phyloP scores from a whole-genome alignment of 2,113 vertebrate species.

The Microcebus ravelobensis region DNA sequence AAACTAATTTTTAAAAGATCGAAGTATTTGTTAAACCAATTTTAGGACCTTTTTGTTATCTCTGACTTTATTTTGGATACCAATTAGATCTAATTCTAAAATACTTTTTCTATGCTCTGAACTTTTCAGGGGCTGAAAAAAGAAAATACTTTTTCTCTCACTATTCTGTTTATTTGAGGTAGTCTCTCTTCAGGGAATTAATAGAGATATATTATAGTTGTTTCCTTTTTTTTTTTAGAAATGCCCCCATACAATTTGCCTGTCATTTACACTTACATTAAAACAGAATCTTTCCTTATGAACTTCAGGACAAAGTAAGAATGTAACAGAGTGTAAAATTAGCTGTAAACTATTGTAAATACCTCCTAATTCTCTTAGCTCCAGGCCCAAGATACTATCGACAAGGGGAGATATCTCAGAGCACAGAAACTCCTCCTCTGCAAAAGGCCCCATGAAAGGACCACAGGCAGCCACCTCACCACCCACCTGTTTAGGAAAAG shows the following conservation, averaged over 20 bases:
- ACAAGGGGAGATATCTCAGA: slow-evolving; percentile 80
- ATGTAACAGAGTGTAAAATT: slow-evolving; percentile 83
- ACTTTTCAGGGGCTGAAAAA: too few relatives aligned
- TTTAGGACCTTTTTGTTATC: not conserved
- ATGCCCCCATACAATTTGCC: not conserved
- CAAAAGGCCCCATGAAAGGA: slow-evolving; percentile 71
- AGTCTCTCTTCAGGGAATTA: not conserved
- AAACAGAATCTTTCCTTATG: slow-evolving; percentile 71
- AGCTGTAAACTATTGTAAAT: slow-evolving; percentile 82
- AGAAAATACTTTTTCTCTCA: not conserved
- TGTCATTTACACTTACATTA: slow-evolving; percentile 44
- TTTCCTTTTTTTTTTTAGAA: not conserved
- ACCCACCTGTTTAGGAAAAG: slow-evolving; percentile 73
- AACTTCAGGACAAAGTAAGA: slow-evolving; percentile 71
- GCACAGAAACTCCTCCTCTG: slow-evolving; percentile 77
- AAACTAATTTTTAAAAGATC: not conserved
- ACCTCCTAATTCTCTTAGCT: slow-evolving; percentile 80
- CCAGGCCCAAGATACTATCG: slow-evolving; percentile 80
- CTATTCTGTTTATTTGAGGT: not conserved
- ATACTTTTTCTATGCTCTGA: not conserved
- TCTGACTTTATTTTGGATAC: slow-evolving; percentile 35
- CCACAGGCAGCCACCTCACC: slow-evolving; percentile 74
- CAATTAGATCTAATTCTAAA: not conserved
- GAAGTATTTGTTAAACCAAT: not conserved
- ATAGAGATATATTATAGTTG: not conserved